Evolutionary conservation across 2,113 vertebrate species (phyloP), one percentile per base, ranked within the genome.

Genomic region (Mustela lutreola): DNA sequence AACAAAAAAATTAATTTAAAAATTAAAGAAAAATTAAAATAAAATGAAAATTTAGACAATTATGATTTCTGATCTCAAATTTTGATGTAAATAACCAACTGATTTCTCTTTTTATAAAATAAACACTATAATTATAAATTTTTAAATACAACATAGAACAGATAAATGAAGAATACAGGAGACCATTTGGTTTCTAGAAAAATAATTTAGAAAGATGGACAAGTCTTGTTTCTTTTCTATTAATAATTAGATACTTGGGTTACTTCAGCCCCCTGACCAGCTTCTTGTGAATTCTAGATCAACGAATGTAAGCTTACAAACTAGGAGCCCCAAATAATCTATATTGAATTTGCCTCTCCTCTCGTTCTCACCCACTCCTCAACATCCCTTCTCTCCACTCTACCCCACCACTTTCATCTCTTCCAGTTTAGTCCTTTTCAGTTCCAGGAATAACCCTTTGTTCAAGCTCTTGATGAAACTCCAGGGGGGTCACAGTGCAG

Each of bases 361-460:
- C 14, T 67, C 14, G 0, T 79, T 53, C 21, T 88, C 11, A 33
- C 21, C 6, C 2, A 21, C 4, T 4, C 28, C 42, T 70, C 39
- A 28, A 42, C 15, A 7, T 63, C n/a, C 60, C 12, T 58, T 15
- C 10, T 56, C 7, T 6, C 12, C 16, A 12, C 3, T 33, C 11
- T 22, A 21, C 31, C 5, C n/a, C 26, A 42, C 10, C 15, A 70
- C 36, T 39, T 33, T 33, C 42, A 26, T n/a, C 28, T 85, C 15
- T 85, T 81, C 26, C 21, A 39, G 1, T 39, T 89, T 15, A 65
- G 28, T 48, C 50, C 24, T 67, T 86, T 62, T 67, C 28, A 65
- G 10, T 87, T 80, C 83, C 24, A 79, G 78, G 82, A 95, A 95
- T 42, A 92, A 60, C 12, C 94, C 11, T 78, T 26, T 60, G n/a